A percentile compares a stretch with the other conserved stretches of the same genome.
Conservation (phyloP, 2,113 vertebrate genomes). For the Synchiropus splendidus region DNA sequence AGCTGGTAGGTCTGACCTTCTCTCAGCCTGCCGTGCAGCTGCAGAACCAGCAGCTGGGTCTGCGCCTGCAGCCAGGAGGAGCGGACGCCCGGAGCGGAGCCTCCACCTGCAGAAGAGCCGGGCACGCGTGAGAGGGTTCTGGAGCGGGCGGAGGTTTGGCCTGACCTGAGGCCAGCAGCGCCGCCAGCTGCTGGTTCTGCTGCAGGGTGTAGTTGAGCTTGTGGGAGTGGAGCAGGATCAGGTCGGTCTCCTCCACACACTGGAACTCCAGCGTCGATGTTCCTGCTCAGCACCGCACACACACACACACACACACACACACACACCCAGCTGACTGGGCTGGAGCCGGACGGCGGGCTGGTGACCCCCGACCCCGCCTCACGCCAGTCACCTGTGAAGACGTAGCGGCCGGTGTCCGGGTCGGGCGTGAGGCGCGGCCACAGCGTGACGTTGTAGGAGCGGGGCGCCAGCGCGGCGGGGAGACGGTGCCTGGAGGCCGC, state of each 20-base stretch:
- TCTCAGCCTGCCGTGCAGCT: conserved; percentile 41
- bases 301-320: neutral
- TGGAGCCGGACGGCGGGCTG: too few relatives aligned
- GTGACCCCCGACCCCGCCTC: too few relatives aligned
- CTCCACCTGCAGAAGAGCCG: neutral
- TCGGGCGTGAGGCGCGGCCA: conserved; percentile 62
- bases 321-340: too few relatives aligned
- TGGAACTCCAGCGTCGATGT: conserved; percentile 64
- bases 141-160: neutral
- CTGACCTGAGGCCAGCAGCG: conserved; percentile 33
- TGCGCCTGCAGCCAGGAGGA: conserved; percentile 33
- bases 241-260: conserved; percentile 57
- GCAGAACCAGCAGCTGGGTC: conserved; percentile 77
- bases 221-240: conserved; percentile 86
- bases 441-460: conserved; percentile 66
- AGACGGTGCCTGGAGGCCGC: conserved; percentile 49
- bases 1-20: conserved; percentile 58
- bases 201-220: conserved; percentile 69
- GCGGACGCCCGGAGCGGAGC: conserved; percentile 17
- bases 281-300: conserved; percentile 14
- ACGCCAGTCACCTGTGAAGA: conserved; percentile 75
- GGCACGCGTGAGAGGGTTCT: too few relatives aligned
- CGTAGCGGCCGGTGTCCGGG: conserved; percentile 38
- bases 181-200: neutral
- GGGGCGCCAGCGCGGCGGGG: conserved; percentile 51